Conservation (phyloP, 2,888 invertebrate species). For the Itoplectis maculator region DNA sequence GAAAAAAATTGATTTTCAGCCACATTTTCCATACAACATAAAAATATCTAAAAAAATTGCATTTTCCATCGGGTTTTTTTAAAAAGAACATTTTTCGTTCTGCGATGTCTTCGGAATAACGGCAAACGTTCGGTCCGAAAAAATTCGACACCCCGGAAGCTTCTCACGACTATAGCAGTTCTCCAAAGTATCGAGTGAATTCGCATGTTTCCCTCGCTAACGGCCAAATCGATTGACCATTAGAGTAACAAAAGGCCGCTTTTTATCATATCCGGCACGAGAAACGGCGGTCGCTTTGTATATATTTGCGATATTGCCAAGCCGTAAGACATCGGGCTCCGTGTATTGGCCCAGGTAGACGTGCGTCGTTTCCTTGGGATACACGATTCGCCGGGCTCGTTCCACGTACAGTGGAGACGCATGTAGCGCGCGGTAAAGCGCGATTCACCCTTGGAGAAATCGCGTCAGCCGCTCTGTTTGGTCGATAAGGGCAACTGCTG, state of each 20-base stretch:
- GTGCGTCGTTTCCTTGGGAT: slow-evolving; percentile 19
- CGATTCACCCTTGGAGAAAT: slow-evolving; percentile 50
- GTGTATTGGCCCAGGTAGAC: slow-evolving; percentile 1
- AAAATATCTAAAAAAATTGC: too few species aligned
- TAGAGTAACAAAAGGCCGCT: slow-evolving; percentile 24
- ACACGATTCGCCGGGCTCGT: slow-evolving; percentile 31
- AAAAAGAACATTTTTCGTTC: too few species aligned
- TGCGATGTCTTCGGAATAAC: too few species aligned
- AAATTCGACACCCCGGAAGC: not conserved
- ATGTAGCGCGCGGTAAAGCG: slow-evolving; percentile 30
- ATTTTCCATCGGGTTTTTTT: too few species aligned
- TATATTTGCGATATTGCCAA: not conserved
- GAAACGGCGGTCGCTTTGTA: slow-evolving; percentile 19
- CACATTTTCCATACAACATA: too few species aligned
- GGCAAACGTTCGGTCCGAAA: too few species aligned
- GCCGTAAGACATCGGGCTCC: not conserved
- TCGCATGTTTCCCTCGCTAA: slow-evolving; percentile 25
- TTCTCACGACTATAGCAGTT: not conserved
- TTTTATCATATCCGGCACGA: slow-evolving; percentile 45
- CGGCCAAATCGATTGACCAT: slow-evolving; percentile 58
- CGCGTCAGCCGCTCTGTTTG: slow-evolving; percentile 77
- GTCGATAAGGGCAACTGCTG: slow-evolving; percentile 79
- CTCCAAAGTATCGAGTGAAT: not conserved
- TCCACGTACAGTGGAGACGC: slow-evolving; percentile 10
- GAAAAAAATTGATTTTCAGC: too few species aligned